Base-by-base conservation (phyloP, 2,797 vertebrate genomes). In the Gephyroberyx darwinii region DNA sequence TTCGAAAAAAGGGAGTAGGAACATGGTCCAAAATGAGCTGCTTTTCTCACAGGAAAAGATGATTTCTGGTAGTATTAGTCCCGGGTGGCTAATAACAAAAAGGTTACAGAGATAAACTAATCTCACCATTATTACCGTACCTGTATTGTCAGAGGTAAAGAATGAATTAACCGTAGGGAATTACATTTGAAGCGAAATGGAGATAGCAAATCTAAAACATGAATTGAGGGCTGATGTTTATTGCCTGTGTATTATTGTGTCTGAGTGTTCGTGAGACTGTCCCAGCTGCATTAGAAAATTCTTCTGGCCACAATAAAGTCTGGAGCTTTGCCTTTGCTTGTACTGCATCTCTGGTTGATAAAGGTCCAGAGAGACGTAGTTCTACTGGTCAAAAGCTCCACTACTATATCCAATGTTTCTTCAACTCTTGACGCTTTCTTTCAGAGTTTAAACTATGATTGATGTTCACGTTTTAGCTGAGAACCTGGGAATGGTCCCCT, bases 361-460 rank as follows among this genome's bases (percentile, higher is more conserved):
- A 83, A 75, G 61, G 70, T 77, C 80, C 73, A 76, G 22, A 26
- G 63, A 78, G 84, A 82, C 30, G 56, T 37, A 65, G 43, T 64
- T 77, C 73, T 54, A 20, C 39, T 78, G 80, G 84, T 84, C 68
- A 83, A 74, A 78, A 86, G 85, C 66, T 43, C 75, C 68, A 78
- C 67, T 81, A 75, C 73, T 76, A 41, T 26, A 71, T 74, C 69
- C 78, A 82, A 62, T 82, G 66, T 75, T 86, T 60, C 65, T 80
- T 72, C 78, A 81, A 65, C 58, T 74, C 33, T 5, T 54, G 72
- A 72, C 0, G 10, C 48, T 62, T 75, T 80, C 74, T 74, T 84
- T 88, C 59, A 70, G 84, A 79, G 65, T 61, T 35, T 71, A 65
- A 88, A 84, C 60, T 48, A 77, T 90, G 88, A 91, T 87, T 87